Base-by-base conservation (phyloP, 2,113 vertebrate genomes). In the Suricata suricatta region DNA sequence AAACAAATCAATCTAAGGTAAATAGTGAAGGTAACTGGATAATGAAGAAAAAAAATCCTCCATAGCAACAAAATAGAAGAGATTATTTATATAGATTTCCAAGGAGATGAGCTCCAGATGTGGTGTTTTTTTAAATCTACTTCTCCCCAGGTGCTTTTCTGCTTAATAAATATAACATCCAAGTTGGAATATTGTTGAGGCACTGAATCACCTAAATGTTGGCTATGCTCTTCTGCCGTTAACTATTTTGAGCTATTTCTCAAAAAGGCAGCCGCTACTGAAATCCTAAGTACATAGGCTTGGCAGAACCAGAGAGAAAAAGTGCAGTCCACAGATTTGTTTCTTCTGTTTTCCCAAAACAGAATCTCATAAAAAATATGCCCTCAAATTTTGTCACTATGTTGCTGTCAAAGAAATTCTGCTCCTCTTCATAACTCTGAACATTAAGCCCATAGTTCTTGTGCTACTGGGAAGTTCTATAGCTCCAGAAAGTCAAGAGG, bases 291-390 rank as follows among this genome's bases (percentile, higher is more conserved):
- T 41, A 41, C 95, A 72, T 23, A 93, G 76, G 33, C 47, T 96
- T 96, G 92, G 90, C 93, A 95, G 27, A 94, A 64, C 15, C 57
- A 93, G 84, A 95, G 79, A 97, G 44, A 96, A 96, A 97, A 93
- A 97, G 71, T 90, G 29, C 76, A 88, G 71, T 79, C 81, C 81
- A 95, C 74, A 93, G 95, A 96, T 93, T 97, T 95, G 83, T 97
- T 97, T 97, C 87, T 95, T 96, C 83, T 96, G 85, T 92, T 98
- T 97, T 93, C 90, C 90, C 84, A 72, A 96, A 96, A 94, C 92
- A 98, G 90, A 96, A 96, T 86, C 92, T 95, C 80, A 92, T 77
- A 52, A 95, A 95, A 97, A 96, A 96, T 27, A 95, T 79, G 76
- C 81, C 92, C 71, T 96, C 82, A 79, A 93, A 97, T 90, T 88